These are phyloP conservation scores for Agonopterix subpropinquella DNA, from an alignment of 2,888 invertebrate species.

Conservation along the genomic window DNA sequence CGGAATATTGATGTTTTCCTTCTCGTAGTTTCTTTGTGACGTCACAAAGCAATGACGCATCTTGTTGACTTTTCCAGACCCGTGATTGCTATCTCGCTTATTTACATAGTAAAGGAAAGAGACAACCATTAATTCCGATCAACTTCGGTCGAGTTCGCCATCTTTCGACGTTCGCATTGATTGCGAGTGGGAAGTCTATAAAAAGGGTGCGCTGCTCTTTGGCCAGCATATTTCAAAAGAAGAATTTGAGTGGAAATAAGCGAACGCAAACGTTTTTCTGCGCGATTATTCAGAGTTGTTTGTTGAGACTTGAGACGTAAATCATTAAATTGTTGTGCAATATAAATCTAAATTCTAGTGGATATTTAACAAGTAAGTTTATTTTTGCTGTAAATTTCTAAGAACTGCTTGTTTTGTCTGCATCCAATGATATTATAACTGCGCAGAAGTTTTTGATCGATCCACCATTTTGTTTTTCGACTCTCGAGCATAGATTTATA, in stretches of 20 bases:
- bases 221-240: constrained; percentile 29
- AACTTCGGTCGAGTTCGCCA: constrained; percentile 20
- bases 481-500: too few relatives aligned
- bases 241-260: constrained; percentile 26
- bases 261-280: constrained; percentile 13
- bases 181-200: constrained; percentile 25
- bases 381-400: neutral
- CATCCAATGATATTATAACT: too few relatives aligned
- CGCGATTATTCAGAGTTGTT: constrained; percentile 20
- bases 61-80: constrained; percentile 11
- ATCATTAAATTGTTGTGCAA: too few relatives aligned
- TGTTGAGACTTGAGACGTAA: constrained; percentile 8
- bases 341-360: constrained; percentile 32
- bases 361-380: constrained; percentile 27
- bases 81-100: constrained; percentile 17
- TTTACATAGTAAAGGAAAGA: constrained; percentile 16
- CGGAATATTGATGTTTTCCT: too few relatives aligned
- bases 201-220: constrained; percentile 21
- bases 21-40: constrained; percentile 5
- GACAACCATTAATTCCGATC: constrained; percentile 22
- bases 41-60: constrained; percentile 36
- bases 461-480: too few relatives aligned
- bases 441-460: too few relatives aligned
- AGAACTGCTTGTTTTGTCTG: too few relatives aligned
- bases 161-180: constrained; percentile 21